Conservation (phyloP, 2,888 invertebrate species). For the Athetis lepigone region DNA sequence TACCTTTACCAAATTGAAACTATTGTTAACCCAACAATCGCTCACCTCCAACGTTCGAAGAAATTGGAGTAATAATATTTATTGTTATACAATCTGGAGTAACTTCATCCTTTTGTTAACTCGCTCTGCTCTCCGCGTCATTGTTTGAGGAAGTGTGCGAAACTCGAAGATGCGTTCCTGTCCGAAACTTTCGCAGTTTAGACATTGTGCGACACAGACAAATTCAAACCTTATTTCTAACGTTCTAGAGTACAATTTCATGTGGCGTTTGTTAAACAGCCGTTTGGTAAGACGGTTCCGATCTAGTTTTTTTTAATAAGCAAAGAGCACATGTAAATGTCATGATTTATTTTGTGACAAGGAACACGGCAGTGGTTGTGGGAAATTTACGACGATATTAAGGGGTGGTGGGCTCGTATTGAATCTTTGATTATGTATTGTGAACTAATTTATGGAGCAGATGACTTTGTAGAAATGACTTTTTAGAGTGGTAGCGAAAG, state of each 20-base stretch:
- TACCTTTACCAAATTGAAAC: conserved; percentile 70
- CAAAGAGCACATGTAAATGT: conserved; percentile 76
- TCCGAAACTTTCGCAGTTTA: conserved; percentile 37
- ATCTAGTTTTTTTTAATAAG: conserved; percentile 81
- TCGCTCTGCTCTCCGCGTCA: conserved; percentile 60
- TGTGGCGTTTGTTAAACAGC: conserved; percentile 60
- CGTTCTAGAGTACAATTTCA: conserved; percentile 30
- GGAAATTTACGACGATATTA: conserved; percentile 87
- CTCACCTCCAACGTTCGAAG: conserved; percentile 68
- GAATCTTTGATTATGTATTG: conserved; percentile 77
- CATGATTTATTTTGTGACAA: conserved; percentile 88
- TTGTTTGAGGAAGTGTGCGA: conserved; percentile 86
- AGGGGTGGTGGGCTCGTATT: conserved; percentile 81
- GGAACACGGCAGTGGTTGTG: conserved; percentile 83
- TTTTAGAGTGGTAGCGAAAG: conserved; percentile 51
- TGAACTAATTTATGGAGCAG: conserved; percentile 71
- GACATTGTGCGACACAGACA: conserved; percentile 4
- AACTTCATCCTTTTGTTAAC: conserved; percentile 76
- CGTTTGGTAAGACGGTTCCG: conserved; percentile 69
- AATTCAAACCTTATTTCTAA: conserved; percentile 47
- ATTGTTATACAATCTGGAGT: conserved; percentile 86
- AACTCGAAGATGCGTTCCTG: conserved; percentile 68
- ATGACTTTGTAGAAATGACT: conserved; percentile 63
- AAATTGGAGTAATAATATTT: conserved; percentile 82
- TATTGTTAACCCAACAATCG: conserved; percentile 82